Evolutionary conservation across 1,140 invertebrate species (phyloP), one percentile per base, ranked within the genome.

Genomic region (Caenorhabditis elegans): DNA sequence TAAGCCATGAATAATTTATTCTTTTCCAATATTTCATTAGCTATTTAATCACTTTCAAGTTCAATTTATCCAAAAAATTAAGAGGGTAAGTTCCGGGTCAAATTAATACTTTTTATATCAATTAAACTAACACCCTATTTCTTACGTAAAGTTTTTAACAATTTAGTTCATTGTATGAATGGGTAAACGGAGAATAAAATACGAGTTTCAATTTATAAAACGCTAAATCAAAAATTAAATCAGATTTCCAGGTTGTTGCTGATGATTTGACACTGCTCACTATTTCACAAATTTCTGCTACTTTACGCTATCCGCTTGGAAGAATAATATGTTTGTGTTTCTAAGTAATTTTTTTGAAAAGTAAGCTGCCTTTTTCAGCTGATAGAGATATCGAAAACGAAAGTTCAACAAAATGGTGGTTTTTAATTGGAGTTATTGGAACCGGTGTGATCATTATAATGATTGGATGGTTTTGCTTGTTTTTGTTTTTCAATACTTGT

Each of bases 401-500:
- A 24, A 48, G 39, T 17, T 49, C 79, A n/a, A 78, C 76, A 0
- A 47, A 76, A 8, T 84, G 79, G 79, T 84, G 79, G 79, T 70
- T 82, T 28, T 19, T 84, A 17, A 60, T 60, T 49, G 26, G 6
- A 36, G n/a, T 84, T n/a, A 28, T 84, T 28, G 65, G 49, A 19
- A 19, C 31, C 13, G 82, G 82, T n/a, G 11, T 80, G 0, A 19
- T 84, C 24, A 24, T 84, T 13, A 43, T 84, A 3, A 11, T 60
- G 2, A 26, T 80, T 1, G 82, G 82, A 76, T 84, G 82, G 82
- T 65, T 76, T 19, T 49, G 84, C 28, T 53, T 84, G n/a, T 80
- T 82, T 24, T 28, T 82, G 6, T 84, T 84, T 48, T 84, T 75
- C 48, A 84, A 84, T 36, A 31, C 70, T n/a, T 84, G 82, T 55